These are phyloP conservation scores for Alectura lathami DNA, from an alignment of 2,113 vertebrate species.

Conservation along the genomic window DNA sequence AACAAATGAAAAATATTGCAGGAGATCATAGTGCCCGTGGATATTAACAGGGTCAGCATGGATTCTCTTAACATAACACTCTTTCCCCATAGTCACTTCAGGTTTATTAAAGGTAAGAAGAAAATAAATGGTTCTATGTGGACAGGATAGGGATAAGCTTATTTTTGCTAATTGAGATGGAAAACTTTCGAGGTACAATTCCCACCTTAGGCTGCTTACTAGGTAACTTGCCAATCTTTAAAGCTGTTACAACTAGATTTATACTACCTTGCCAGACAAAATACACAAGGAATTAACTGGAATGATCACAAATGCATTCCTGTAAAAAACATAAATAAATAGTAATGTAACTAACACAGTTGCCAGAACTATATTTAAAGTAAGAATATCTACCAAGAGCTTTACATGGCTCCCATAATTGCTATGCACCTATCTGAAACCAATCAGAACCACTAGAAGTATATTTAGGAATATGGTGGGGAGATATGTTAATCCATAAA, in stretches of 20 bases:
- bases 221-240: slow-evolving; percentile 57
- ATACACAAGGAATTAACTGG: slow-evolving; percentile 69
- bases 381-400: slow-evolving; percentile 26
- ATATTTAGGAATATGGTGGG: slow-evolving; percentile 54
- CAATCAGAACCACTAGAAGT: slow-evolving; percentile 66
- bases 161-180: slow-evolving; percentile 61
- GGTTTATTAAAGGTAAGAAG: slow-evolving; percentile 40
- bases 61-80: slow-evolving; percentile 6
- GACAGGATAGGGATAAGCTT: slow-evolving; percentile 34
- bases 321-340: neutral
- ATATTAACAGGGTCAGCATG: neutral
- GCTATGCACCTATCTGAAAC: slow-evolving; percentile 47
- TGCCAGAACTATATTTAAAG: slow-evolving; percentile 67
- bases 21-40: neutral
- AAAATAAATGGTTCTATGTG: slow-evolving; percentile 53
- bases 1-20: neutral
- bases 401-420: neutral
- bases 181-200: slow-evolving; percentile 54
- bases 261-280: slow-evolving; percentile 71
- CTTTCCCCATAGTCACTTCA: slow-evolving; percentile 20
- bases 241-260: slow-evolving; percentile 68
- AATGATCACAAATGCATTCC: slow-evolving; percentile 64
- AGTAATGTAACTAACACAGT: slow-evolving; percentile 18
- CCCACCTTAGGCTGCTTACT: slow-evolving; percentile 67
- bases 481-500: slow-evolving; percentile 67